Evolutionary conservation across 2,888 invertebrate genomes (phyloP), one percentile per base, ranked within the genome.

Genomic region (Drosophila anceps): DNA sequence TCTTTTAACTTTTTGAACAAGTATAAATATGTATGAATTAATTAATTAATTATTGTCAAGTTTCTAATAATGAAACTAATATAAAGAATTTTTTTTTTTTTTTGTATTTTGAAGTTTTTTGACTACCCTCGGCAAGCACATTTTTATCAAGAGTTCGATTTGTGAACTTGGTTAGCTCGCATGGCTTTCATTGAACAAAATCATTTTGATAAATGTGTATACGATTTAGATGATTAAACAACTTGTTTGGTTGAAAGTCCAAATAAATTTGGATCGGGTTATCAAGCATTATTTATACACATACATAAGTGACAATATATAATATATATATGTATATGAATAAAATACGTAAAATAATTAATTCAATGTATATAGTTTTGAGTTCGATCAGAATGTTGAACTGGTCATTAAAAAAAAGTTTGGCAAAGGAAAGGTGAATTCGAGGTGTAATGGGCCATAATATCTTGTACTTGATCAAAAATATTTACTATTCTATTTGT

Each of bases 141-240:
- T 4, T 12, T 18, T 24, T 10, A 48, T 48, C 48, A 48, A 29
- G 7, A 44, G 24, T 4, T 24, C 20, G 6, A 20, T 43, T 43
- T 12, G 0, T 15, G 44, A 46, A 46, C 27, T 27, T 15, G 8
- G 0, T 44, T 27, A 46, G 27, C 15, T 48, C 27, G 5, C 29
- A 48, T 48, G n/a, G 18, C 29, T 29, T 48, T 48, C 18, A 48
- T 48, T 31, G 48, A 50, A 31, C n/a, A 50, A 31, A 31, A 31
- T 6, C 3, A 29, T 31, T 31, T 50, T 31, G 29, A 31, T 48
- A 18, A 29, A 48, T 48, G 29, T 12, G 18, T 31, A 4, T 27
- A 18, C 39, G 18, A 0, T 24, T 37, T 44, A 24, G 13, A 44
- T 24, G 13, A 15, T 20, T 24, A 44, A 13, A 8, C 44, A 15